Base-by-base conservation (phyloP, 2,888 invertebrate genomes). In the Halictus quadricinctus region DNA sequence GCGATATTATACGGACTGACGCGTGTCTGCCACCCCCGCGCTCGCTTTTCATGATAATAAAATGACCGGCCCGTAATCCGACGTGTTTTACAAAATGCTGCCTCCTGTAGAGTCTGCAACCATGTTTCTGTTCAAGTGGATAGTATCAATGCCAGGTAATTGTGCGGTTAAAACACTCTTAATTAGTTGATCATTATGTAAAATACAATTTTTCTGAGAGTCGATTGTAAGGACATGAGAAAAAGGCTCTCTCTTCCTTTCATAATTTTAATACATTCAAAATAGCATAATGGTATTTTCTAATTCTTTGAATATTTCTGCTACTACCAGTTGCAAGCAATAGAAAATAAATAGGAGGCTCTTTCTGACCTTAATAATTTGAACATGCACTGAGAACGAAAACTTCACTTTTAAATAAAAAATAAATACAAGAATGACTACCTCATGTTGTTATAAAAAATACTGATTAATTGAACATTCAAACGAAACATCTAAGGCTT, bases 1-100 rank as follows among this genome's bases (percentile, higher is more conserved):
- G 72, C 83, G 90, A 88, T 83, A 85, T 89, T 76, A 89, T 54
- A 81, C 84, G 86, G 79, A 80, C 81, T n/a, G 58, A 54, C 82
- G 76, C 81, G 79, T 79, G 79, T 80, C 60, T 64, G 72, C 60
- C 15, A 64, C 84, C 78, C 84, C 64, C 76, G 50, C n/a, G 36
- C 13, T 60, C 64, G n/a, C 29, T 64, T 60, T 73, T 70, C 66
- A 69, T 69, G 79, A 79, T 79, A 86, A 80, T 81, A 86, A 88
- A 80, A 74, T 79, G 79, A 75, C 60, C 69, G 80, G n/a, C 54
- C 81, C 82, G 82, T 87, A 90, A 89, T 90, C 85, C 84, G 46
- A n/a, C 70, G 70, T 80, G 78, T 88, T 75, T 80, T 80, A 81
- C 81, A 81, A 21, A 76, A 72, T 21, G 36, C 74, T 29, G 25